Evolutionary conservation across 2,888 invertebrate genomes (phyloP), one percentile per base, ranked within the genome.

Genomic region (Drosophila ustulata): DNA sequence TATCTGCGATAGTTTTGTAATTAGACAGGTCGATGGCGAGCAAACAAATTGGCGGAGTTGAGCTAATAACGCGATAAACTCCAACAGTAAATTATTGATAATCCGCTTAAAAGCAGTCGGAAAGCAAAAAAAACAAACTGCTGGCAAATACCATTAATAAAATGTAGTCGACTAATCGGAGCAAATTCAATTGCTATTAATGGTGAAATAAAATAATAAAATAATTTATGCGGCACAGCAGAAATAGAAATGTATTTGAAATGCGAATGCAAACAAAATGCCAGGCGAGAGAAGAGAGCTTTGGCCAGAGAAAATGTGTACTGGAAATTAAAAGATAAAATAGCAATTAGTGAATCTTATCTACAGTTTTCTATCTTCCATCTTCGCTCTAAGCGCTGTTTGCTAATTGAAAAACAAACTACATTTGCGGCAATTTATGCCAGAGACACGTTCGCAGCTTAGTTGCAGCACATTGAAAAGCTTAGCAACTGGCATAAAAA

Each of bases 381-480:
- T 13, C 23, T 49, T 55, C 3, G 30, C 13, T 18, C 23, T 37
- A 18, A 39, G 25, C 39, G 28, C 23, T 71, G 57, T 71, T 85
- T 71, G 70, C 78, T 80, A 88, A 85, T 86, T 86, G 85, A 75
- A 88, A 81, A 83, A 77, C 74, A 83, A 88, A 86, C 83, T 65
- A 66, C 65, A 72, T 71, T 78, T 69, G 71, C 7, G 34, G 8
- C 64, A 75, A 74, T 75, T 84, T 70, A 73, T 71, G 83, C 63
- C 52, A 78, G 63, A 82, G 83, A 77, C 88, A 86, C 85, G 88
- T 86, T 50, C 49, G 26, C 55, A 63, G 63, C 77, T 68, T 49
- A 66, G 26, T 28, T 4, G 32, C 3, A 18, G 7, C 37, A 45
- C 52, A 2, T 39, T 58, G 25, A 46, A 6, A 55, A 50, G 45